Conservation (phyloP, 2,797 vertebrate genomes). For the Antrozous pallidus region DNA sequence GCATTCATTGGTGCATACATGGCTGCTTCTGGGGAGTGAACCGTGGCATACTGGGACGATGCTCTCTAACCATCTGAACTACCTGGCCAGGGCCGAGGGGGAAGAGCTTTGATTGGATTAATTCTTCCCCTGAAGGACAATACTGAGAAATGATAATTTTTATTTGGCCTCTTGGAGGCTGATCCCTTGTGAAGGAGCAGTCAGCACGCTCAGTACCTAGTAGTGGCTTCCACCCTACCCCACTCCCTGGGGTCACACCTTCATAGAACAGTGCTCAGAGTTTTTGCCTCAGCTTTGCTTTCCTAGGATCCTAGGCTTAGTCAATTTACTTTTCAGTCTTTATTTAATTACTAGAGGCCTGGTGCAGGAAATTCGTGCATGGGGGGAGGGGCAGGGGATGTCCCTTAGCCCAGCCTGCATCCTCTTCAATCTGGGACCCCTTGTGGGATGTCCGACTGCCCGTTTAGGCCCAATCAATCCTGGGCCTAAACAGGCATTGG, state of each 20-base stretch:
- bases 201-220: background rate
- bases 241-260: background rate
- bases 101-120: background rate
- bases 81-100: background rate
- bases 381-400: no score
- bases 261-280: accelerated
- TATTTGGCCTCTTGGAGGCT: background rate
- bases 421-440: no score
- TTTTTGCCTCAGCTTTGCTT: background rate
- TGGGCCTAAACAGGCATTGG: no score
- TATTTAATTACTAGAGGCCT: no score
- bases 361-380: no score
- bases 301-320: background rate
- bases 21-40: background rate
- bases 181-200: background rate
- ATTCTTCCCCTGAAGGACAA: background rate
- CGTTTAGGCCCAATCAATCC: no score
- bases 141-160: no score
- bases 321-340: background rate
- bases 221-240: background rate
- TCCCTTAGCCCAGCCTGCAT: no score
- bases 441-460: no score
- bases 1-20: background rate
- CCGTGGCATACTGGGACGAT: background rate
- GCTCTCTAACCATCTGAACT: background rate